Base-by-base conservation (phyloP, 2,113 vertebrate species). In the Hirundichthys speculiger region DNA sequence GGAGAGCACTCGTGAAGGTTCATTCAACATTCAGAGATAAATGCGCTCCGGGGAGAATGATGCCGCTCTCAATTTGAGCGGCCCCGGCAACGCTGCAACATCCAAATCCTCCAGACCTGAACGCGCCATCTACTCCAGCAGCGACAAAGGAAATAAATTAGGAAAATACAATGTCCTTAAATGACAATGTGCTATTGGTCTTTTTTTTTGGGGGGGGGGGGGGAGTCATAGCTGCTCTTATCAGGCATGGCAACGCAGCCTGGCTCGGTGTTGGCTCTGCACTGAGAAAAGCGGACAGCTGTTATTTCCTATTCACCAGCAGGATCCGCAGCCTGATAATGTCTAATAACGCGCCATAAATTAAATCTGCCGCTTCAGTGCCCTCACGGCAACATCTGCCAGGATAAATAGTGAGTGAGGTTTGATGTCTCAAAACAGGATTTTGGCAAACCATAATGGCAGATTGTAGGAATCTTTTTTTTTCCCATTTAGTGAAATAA, bases 301-400 rank as follows among this genome's bases (percentile, higher is more conserved):
- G 80, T 81, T 81, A 69, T 65, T 82, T 74, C 59, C 78, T 52
- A 55, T 86, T 88, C 75, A 72, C 71, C 53, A 8, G 47, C 65
- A 52, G 79, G 76, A 72, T 77, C 69, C 51, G 46, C 22, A 14
- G 57, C 77, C 58, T 43, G 84, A 86, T 88, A 82, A 88, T 40
- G 77, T 89, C 75, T 77, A 84, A 84, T 88, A 90, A 84, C 61
- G 49, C 50, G n/a, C 46, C 79, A 84, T 86, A 82, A 85, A 90
- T 90, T 85, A 88, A 87, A 90, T 86, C 78, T 70, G 59, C 50
- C 5, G 56, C 75, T 80, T 79, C 75, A 66, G 48, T 68, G 73
- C 13, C 16, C 64, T 55, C 67, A 40, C 25, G 22, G 58, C 61
- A 51, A 63, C 60, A 24, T 54, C 54, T 47, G 52, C 64, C 49